Conservation (phyloP, 2,113 vertebrate species). For the Silurus meridionalis region DNA sequence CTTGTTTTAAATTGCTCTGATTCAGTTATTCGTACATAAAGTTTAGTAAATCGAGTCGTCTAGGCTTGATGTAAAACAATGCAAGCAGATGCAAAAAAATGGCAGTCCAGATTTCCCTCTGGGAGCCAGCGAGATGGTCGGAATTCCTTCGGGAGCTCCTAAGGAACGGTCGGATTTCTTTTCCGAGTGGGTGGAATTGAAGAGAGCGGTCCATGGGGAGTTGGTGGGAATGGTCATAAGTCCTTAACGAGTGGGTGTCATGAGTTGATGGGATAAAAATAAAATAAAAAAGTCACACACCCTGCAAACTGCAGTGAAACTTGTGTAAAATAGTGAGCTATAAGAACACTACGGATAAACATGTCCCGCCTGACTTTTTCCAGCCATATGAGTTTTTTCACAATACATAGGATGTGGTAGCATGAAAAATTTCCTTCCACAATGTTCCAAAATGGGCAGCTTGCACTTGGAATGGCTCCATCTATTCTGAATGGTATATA, state of each 20-base stretch:
- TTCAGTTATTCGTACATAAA: neutral
- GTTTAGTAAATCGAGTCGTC: neutral
- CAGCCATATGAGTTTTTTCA: too few species aligned
- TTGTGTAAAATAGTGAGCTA: too few species aligned
- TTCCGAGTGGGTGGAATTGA: too few species aligned
- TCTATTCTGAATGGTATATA: too few species aligned
- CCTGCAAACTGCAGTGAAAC: too few species aligned
- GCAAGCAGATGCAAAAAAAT: neutral
- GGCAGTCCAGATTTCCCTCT: neutral
- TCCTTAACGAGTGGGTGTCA: neutral
- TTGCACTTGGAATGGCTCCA: too few species aligned
- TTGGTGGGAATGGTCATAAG: neutral
- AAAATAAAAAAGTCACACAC: neutral
- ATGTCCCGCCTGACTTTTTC: too few species aligned
- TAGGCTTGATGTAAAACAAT: neutral
- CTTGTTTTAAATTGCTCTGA: neutral
- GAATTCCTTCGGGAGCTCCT: neutral
- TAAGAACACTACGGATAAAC: too few species aligned
- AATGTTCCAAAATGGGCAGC: too few species aligned
- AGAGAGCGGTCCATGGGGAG: neutral
- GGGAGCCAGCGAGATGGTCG: neutral
- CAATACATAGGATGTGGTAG: too few species aligned
- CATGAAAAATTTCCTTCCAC: too few species aligned
- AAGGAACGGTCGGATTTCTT: neutral
- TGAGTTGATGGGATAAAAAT: neutral